Evolutionary conservation across 2,888 invertebrate genomes (phyloP), one percentile per base, ranked within the genome.

Genomic region (Rhingia campestris): DNA sequence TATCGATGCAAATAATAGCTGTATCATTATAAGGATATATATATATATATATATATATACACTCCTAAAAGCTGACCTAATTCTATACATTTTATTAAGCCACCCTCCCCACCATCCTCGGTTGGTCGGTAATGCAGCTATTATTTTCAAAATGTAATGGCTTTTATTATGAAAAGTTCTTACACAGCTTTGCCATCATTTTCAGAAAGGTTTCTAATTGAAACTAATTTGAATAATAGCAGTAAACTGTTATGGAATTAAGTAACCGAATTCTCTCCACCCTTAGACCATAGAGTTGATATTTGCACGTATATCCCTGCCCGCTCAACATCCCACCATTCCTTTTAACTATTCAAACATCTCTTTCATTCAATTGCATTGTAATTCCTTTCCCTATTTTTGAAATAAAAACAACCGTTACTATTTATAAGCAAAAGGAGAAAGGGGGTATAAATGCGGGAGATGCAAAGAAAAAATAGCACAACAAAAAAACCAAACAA

Each of bases 161-260:
- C 9, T 66, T 58, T 58, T 49, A 32, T 32, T 41, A 63, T 64
- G 63, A 22, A 75, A 66, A 58, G 7, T 32, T 63, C 49, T 39
- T 66, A 58, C 43, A 49, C 7, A 35, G 33, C 51, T 35, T 39
- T 58, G 35, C 43, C 75, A 53, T 14, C 67, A 59, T 58, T 66
- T 32, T 33, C 70, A 35, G 43, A 58, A 63, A 30, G 58, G 51
- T 49, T 22, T 56, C 61, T 77, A 77, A 77, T 77, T 77, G 56
- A 63, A 63, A 64, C 77, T 77, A 69, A 77, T 77, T 77, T 77
- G 77, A 77, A 77, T 77, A 77, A 77, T 77, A 64, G 64, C 64
- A 56, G 35, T 22, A 39, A 61, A 69, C 49, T 35, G 73, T 56
- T 73, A 64, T 63, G 64, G 54, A 73, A 45, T 54, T 64, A 22